These are phyloP conservation scores for Phortica okadai DNA, from an alignment of 2,888 invertebrate species.

Conservation along the genomic window DNA sequence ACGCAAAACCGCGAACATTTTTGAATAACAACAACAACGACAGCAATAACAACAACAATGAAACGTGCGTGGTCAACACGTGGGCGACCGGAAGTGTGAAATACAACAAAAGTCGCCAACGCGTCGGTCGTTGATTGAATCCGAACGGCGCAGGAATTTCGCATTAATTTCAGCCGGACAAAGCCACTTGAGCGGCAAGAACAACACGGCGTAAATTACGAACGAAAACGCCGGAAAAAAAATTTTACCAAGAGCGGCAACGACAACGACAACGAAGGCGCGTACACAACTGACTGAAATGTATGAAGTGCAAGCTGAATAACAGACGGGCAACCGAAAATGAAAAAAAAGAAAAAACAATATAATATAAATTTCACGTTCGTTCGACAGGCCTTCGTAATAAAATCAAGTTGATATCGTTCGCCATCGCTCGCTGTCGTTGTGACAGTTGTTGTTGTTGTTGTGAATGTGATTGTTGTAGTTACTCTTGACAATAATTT, in stretches of 20 bases:
- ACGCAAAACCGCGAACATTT: slow-evolving; percentile 1
- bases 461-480: too few species aligned
- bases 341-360: too few species aligned
- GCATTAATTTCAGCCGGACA: background rate
- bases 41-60: slow-evolving; percentile 4
- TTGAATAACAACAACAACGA: background rate
- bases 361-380: background rate
- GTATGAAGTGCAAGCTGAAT: slow-evolving; percentile 12
- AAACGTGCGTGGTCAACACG: background rate
- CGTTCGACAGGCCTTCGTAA: background rate
- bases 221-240: background rate
- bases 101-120: slow-evolving; percentile 6
- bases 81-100: background rate
- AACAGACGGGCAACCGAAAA: slow-evolving; percentile 16
- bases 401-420: background rate
- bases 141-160: background rate
- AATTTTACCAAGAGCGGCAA: background rate
- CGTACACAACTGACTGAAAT: slow-evolving; percentile 41
- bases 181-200: background rate
- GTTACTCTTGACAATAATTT: slow-evolving; percentile 63
- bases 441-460: slow-evolving; percentile 42
- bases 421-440: background rate
- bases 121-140: background rate
- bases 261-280: background rate
- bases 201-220: background rate